Evolutionary conservation across 2,888 invertebrate species (phyloP), one percentile per base, ranked within the genome.

Genomic region (Ryuthela nishihirai): DNA sequence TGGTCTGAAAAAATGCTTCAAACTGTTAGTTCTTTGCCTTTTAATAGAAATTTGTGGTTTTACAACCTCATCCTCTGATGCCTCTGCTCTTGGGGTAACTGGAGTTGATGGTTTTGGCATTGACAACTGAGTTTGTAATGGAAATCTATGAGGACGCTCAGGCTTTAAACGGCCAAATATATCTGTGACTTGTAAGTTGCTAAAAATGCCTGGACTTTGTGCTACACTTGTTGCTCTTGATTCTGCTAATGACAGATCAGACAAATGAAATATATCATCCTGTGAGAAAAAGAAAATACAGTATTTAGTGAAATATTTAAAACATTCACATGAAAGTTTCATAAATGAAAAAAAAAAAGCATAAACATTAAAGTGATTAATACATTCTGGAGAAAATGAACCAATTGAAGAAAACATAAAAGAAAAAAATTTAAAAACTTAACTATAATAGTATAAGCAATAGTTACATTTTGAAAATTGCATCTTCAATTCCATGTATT

Each of bases 231-330:
- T 49, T 20, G 21, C 36, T 21, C 54, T 26, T 10, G 61, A 61
- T 18, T 59, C 59, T 36, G 62, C 62, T 12, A 62, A 23, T 7
- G 55, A 56, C 21, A 62, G 39, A 20, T 62, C 62, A 6, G 62
- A 62, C 3, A 62, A 38, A 12, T 46, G 53, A 32, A 62, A 62
- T 10, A 62, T 62, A 20, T 62, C 62, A 47, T 62, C 62, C 62
- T 62, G 32, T n/a, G 15, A n/a, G 3, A 2, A 23, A 32, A 38
- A 38, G n/a, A 50, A 2, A 49, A 9, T 15, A 24, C 17, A 36
- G 12, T 20, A 20, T 34, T 17, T 21, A 12, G 3, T 10, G 25
- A 41, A 41, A 41, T 24, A 40, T 9, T 42, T 42, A 23, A 1
- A n/a, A n/a, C n/a, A n/a, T n/a, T n/a, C n/a, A n/a, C n/a, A n/a